A percentile compares a stretch with the other conserved stretches of the same genome.
Conservation (phyloP, 2,113 vertebrate species). For the Oncorhynchus tshawytscha region DNA sequence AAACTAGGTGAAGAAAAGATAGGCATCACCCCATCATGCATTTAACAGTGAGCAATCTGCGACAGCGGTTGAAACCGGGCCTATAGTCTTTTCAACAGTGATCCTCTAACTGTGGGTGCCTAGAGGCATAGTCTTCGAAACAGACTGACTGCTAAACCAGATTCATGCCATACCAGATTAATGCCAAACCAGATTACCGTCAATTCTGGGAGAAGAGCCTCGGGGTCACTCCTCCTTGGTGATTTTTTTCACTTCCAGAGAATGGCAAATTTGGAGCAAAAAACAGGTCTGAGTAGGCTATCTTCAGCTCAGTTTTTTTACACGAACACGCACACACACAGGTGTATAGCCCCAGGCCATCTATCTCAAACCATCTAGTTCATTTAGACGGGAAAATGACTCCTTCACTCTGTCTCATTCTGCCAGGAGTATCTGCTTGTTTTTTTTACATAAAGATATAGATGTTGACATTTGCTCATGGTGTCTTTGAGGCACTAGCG, state of each 20-base stretch:
- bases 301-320: neutral
- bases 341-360: no score
- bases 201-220: neutral
- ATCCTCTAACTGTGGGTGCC: neutral
- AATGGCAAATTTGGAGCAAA: neutral
- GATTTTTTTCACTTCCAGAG: neutral
- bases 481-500: no score
- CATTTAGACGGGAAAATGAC: no score
- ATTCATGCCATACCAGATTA: neutral
- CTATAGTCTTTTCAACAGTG: neutral
- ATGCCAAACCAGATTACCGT: neutral
- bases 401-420: neutral
- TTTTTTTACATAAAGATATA: neutral
- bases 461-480: neutral
- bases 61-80: neutral
- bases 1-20: conserved; percentile 25
- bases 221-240: neutral
- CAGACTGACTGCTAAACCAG: neutral
- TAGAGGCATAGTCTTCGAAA: neutral
- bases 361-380: no score
- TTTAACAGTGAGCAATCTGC: neutral
- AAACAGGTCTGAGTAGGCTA: neutral
- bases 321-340: no score
- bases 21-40: neutral
- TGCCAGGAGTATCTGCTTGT: neutral